phyloP scores from a whole-genome alignment of 1,140 invertebrate genomes.

The Rhopalosiphum padi region DNA sequence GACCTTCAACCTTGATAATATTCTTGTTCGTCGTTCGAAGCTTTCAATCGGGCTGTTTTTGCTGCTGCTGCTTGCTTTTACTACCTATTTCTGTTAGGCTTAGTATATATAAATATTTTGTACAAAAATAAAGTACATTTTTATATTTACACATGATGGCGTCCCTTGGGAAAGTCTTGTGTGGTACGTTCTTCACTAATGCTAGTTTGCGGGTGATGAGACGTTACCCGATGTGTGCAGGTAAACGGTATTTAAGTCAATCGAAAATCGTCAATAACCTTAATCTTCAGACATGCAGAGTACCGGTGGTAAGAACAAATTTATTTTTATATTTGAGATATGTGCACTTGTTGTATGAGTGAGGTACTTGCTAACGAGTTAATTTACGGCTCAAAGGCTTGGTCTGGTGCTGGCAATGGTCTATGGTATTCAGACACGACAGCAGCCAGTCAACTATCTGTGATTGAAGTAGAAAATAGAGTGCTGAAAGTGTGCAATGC shows the following conservation, averaged over 20 bases:
- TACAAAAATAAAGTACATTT: conserved; percentile 18
- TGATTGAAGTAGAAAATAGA: conserved; percentile 72
- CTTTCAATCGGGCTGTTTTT: neutral
- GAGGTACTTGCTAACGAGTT: conserved; percentile 20
- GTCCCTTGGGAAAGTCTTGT: conserved; percentile 29
- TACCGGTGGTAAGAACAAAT: conserved; percentile 19
- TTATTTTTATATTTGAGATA: neutral
- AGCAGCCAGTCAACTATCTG: neutral
- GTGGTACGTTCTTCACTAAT: conserved; percentile 12
- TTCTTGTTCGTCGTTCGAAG: neutral
- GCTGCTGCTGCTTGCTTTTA: too few species aligned
- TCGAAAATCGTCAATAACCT: conserved; percentile 15
- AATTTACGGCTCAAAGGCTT: conserved; percentile 11
- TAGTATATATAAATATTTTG: neutral
- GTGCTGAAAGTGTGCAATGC: conserved; percentile 79
- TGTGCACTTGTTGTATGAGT: neutral
- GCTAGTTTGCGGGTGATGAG: neutral
- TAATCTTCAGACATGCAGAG: conserved; percentile 17
- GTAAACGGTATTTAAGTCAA: conserved; percentile 30
- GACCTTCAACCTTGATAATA: conserved; percentile 15
- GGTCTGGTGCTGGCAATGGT: neutral
- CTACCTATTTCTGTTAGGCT: neutral
- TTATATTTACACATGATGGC: conserved; percentile 1
- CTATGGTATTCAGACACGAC: conserved; percentile 36
- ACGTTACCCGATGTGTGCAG: neutral